Percentiles rank a stretch among this genome's conserved stretches.
Conservation (phyloP, 2,113 vertebrate species). For the Mirza zaza region DNA sequence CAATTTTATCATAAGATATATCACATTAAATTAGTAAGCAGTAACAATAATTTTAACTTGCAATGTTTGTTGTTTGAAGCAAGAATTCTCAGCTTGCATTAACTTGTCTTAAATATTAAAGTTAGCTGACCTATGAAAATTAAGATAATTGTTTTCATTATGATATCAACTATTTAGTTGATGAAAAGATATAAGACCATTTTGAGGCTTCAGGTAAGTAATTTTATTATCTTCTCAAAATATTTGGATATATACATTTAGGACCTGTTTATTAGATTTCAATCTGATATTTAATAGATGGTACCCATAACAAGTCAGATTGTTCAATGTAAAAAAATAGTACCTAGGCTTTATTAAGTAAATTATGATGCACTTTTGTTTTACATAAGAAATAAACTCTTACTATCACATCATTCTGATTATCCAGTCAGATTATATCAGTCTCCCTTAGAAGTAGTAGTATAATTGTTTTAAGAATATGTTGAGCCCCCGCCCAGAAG, state of each 20-base stretch:
- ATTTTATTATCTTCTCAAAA: neutral
- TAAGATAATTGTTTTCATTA: neutral
- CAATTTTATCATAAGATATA: neutral
- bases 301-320: neutral
- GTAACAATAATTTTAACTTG: neutral
- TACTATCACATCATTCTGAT: neutral
- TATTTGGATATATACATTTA: neutral
- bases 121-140: neutral
- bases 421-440: neutral
- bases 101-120: neutral
- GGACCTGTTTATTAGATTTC: neutral
- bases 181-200: neutral
- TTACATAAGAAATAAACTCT: neutral
- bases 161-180: neutral
- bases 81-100: neutral
- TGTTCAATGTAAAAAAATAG: neutral
- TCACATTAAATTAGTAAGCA: neutral
- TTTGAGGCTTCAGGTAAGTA: neutral
- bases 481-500: too few species aligned
- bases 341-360: neutral
- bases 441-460: neutral
- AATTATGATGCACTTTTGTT: neutral
- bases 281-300: constrained; percentile 21
- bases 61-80: neutral
- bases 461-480: neutral